These are phyloP conservation scores for Stictonetta naevosa DNA, from an alignment of 2,113 vertebrate species.

Conservation along the genomic window DNA sequence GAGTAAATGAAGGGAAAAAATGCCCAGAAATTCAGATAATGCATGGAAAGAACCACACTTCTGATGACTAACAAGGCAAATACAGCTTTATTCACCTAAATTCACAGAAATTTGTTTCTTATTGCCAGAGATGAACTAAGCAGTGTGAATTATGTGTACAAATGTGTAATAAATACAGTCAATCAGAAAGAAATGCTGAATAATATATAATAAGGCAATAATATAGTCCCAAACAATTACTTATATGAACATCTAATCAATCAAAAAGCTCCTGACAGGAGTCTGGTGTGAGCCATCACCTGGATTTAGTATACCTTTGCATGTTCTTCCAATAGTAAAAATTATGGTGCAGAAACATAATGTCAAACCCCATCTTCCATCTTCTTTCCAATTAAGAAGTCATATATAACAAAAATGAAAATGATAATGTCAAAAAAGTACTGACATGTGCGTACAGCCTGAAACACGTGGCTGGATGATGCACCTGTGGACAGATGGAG, in stretches of 20 bases:
- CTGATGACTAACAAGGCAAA: constrained; percentile 34
- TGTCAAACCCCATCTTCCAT: neutral
- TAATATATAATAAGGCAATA: neutral
- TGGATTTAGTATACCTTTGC: neutral
- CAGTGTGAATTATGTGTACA: neutral
- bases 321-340: neutral
- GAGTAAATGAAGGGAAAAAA: constrained; percentile 50
- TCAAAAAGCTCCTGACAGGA: neutral
- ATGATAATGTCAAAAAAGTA: neutral
- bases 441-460: neutral
- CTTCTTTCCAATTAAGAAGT: neutral
- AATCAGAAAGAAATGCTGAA: neutral
- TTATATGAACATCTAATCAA: neutral
- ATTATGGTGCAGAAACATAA: neutral
- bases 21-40: constrained; percentile 52
- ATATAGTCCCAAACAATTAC: neutral
- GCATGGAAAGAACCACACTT: constrained; percentile 2
- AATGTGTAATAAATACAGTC: neutral
- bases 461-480: neutral
- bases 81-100: constrained; percentile 32
- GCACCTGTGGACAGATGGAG: neutral
- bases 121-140: constrained; percentile 1
- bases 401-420: neutral
- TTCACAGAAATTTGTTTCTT: constrained; percentile 11
- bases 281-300: neutral